A percentile compares a stretch with the other conserved stretches of the same genome.
Conservation (phyloP, 2,797 vertebrate species). For the Aeoliscus strigatus region DNA sequence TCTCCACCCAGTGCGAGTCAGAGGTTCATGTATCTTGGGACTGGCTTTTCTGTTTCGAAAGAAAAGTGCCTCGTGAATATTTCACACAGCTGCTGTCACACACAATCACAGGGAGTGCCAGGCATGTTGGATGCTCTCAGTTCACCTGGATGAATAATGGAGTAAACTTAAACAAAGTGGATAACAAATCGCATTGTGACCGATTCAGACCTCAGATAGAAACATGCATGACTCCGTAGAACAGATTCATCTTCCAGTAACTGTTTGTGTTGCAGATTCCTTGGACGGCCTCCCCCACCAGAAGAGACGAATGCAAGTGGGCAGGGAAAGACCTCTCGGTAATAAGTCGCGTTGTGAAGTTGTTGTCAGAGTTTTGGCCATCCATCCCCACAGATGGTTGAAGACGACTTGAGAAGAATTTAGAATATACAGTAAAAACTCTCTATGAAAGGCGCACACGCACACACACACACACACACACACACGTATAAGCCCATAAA, state of each 20-base stretch:
- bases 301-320: slow-evolving; percentile 98
- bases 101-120: slow-evolving; percentile 62
- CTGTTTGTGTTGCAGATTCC: slow-evolving; percentile 79
- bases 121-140: slow-evolving; percentile 64
- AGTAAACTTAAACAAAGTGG: slow-evolving; percentile 75
- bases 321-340: slow-evolving; percentile 96
- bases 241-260: slow-evolving; percentile 13
- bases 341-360: slow-evolving; percentile 68
- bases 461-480: no score
- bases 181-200: slow-evolving; percentile 66
- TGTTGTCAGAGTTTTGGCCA: no score
- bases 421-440: slow-evolving; percentile 3
- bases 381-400: slow-evolving; percentile 24
- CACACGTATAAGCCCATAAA: no score
- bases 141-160: slow-evolving; percentile 79
- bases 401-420: slow-evolving; percentile 7
- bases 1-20: slow-evolving; percentile 33
- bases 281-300: slow-evolving; percentile 88
- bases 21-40: slow-evolving; percentile 50
- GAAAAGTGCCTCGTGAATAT: slow-evolving; percentile 72
- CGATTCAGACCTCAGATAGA: slow-evolving; percentile 34
- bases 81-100: slow-evolving; percentile 68
- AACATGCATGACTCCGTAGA: slow-evolving; percentile 17
- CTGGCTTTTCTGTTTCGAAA: slow-evolving; percentile 58
- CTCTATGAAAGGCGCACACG: no score